A percentile compares a stretch with the other conserved stretches of the same genome.
phyloP scores from a whole-genome alignment of 2,797 vertebrate species.

The Rhincodon typus region DNA sequence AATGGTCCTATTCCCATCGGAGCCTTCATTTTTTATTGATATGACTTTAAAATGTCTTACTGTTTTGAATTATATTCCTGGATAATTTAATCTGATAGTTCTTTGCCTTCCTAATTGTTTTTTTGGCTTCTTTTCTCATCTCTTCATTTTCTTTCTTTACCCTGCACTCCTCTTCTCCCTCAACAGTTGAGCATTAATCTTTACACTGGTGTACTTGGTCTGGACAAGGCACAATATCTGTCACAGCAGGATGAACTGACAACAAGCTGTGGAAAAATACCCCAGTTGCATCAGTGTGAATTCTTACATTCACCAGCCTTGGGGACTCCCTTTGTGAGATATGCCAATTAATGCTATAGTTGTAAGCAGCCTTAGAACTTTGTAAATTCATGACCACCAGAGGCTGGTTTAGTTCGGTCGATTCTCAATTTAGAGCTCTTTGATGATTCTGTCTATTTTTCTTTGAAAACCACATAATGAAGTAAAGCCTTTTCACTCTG shows the following conservation, averaged over 20 bases:
- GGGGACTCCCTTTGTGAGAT: not conserved
- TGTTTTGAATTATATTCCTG: not conserved
- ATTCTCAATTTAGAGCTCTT: not conserved
- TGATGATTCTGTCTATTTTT: not conserved
- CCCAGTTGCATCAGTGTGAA: not conserved
- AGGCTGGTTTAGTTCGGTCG: not conserved
- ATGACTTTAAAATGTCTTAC: too few species aligned
- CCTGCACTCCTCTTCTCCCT: not conserved
- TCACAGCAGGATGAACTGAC: not conserved
- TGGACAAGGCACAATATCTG: not conserved
- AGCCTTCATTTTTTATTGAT: too few species aligned
- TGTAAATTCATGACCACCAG: not conserved
- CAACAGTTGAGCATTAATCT: not conserved
- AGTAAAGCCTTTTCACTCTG: not conserved
- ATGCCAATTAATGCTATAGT: not conserved
- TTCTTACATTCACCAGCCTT: not conserved
- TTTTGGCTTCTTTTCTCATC: not conserved
- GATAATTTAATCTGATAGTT: not conserved
- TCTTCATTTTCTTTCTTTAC: not conserved
- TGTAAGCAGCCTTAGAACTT: not conserved
- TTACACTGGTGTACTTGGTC: not conserved
- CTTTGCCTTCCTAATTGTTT: not conserved
- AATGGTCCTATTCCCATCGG: too few species aligned
- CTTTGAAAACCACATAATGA: not conserved
- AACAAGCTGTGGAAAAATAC: not conserved